Base-by-base conservation (phyloP, 1,140 invertebrate genomes). In the Magallana gigas region DNA sequence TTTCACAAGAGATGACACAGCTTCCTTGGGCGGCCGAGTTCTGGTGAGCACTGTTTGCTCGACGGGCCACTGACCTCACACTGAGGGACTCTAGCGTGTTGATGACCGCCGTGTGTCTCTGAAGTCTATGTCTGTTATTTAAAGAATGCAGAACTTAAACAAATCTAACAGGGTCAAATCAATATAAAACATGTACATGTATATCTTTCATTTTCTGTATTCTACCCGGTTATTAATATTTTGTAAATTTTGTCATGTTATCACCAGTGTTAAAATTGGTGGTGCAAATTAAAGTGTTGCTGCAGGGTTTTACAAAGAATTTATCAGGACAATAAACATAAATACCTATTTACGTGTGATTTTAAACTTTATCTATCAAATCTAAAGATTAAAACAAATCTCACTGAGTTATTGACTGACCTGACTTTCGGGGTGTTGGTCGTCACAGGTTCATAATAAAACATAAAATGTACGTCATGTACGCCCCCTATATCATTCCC, bases 71-170 rank as follows among this genome's bases (percentile, higher is more conserved):
- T 0, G 96, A 95, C 29, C 95, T 95, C 2, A 96, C 95, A 85
- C 96, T 95, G 14, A 97, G 92, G 1, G 96, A 97, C 88, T 97
- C 96, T 81, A 96, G 94, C n/a, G 97, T 96, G 62, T 96, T 96
- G n/a, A 97, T 93, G 84, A 96, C 95, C 96, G 96, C 97, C 23
- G 95, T 95, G 88, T 97, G 97, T 8, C 96, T 96, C 56, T 97
- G 95, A 11, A 97, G 92, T 71, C 97, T 95, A 93, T 97, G 96
- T 90, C 96, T 96, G 91, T 76, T 94, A 94, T 86, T 86, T 18
- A 48, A 76, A 36, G 29, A 86, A 59, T 48, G 36, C 5, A 57
- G 71, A 36, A 80, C 11, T n/a, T 12, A 1, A 62, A 62, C 60
- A 62, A 62, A 11, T n/a, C 12, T 62, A 62, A 16, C 18, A 62